phyloP scores from a whole-genome alignment of 1,140 invertebrate species.

The Cyrtorhinus lividipennis region DNA sequence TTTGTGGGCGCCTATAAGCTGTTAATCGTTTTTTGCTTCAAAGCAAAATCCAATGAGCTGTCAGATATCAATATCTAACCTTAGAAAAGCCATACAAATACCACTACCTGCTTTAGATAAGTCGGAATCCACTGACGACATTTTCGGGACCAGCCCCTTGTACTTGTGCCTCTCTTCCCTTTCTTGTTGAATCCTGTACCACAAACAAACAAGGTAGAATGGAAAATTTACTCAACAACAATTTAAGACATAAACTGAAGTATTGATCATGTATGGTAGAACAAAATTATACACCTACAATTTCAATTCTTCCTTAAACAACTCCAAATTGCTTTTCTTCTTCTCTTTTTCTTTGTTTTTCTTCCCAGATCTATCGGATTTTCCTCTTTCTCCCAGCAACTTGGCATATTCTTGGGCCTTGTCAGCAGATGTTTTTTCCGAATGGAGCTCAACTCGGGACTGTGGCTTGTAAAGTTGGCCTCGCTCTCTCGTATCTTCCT shows the following conservation, averaged over 20 bases:
- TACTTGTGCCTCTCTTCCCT: constrained; percentile 90
- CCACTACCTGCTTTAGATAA: constrained; percentile 18
- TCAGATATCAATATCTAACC: too few relatives aligned
- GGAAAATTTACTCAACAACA: neutral
- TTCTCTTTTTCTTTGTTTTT: constrained; percentile 74
- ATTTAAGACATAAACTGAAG: neutral
- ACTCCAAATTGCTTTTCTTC: constrained; percentile 92
- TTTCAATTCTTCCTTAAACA: constrained; percentile 90
- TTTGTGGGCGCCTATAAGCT: too few relatives aligned
- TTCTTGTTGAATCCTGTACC: constrained; percentile 81
- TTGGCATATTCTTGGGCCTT: constrained; percentile 55
- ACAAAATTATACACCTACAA: constrained; percentile 41
- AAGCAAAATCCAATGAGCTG: too few relatives aligned
- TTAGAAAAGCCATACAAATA: too few relatives aligned
- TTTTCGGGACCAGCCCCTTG: constrained; percentile 45
- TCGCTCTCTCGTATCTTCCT: constrained; percentile 77
- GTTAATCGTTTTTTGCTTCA: too few relatives aligned
- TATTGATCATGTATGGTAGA: neutral
- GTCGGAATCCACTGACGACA: constrained; percentile 27
- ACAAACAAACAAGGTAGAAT: neutral
- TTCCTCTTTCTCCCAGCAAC: constrained; percentile 42
- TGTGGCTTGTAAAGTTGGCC: constrained; percentile 89
- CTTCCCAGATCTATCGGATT: constrained; percentile 50
- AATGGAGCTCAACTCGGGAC: constrained; percentile 49
- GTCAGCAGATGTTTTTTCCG: constrained; percentile 40